These are phyloP conservation scores for Portevinia maculata DNA, from an alignment of 2,888 invertebrate genomes.

Conservation along the genomic window DNA sequence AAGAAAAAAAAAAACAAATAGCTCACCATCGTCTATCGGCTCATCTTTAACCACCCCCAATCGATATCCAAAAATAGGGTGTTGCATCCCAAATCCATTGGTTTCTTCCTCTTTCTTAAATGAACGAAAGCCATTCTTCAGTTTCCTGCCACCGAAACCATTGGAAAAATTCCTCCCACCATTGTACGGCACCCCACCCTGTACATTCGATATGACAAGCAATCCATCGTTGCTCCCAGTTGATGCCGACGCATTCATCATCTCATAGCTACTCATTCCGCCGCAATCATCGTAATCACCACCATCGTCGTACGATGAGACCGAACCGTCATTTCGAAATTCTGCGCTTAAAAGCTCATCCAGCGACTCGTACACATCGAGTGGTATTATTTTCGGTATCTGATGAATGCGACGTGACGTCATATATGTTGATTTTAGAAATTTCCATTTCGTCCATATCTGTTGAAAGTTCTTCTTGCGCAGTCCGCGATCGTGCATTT, in stretches of 20 bases:
- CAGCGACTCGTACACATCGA: constrained; percentile 78
- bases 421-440: constrained; percentile 82
- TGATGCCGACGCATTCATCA: constrained; percentile 61
- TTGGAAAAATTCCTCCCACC: constrained; percentile 47
- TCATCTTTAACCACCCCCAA: constrained; percentile 80
- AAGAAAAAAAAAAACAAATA: constrained; percentile 13
- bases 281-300: constrained; percentile 59
- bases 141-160: constrained; percentile 53
- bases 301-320: constrained; percentile 70
- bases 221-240: constrained; percentile 59
- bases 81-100: constrained; percentile 77
- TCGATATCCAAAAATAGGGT: constrained; percentile 81
- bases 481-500: constrained; percentile 80
- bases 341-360: constrained; percentile 77
- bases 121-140: constrained; percentile 62
- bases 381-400: constrained; percentile 80
- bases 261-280: constrained; percentile 50
- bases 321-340: constrained; percentile 70
- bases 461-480: constrained; percentile 81
- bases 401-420: constrained; percentile 80
- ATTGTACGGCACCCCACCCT: constrained; percentile 57
- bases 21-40: constrained; percentile 80
- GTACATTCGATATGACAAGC: constrained; percentile 68
- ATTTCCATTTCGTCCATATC: constrained; percentile 83
- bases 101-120: constrained; percentile 69